These are phyloP conservation scores for Tipula helvola DNA, from an alignment of 2,888 invertebrate species.

Conservation along the genomic window DNA sequence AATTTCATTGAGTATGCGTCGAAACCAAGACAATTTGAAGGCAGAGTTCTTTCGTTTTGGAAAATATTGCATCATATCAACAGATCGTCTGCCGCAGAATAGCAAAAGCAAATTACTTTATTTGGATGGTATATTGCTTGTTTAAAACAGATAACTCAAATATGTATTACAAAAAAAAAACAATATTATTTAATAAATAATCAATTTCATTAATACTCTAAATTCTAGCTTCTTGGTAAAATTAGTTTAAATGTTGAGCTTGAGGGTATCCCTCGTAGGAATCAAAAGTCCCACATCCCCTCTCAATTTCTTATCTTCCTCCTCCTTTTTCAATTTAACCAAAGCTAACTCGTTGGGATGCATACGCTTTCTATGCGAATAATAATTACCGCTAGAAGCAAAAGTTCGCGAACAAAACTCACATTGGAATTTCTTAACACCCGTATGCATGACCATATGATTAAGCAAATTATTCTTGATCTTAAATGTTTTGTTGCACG, in stretches of 20 bases:
- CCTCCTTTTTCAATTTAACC: conserved; percentile 16
- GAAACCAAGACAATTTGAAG: too few relatives aligned
- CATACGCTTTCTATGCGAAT: conserved; percentile 21
- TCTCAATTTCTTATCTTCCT: conserved; percentile 12
- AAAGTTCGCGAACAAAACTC: conserved; percentile 20
- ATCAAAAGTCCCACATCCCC: not conserved
- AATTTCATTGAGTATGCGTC: too few relatives aligned
- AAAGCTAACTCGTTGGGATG: conserved; percentile 18
- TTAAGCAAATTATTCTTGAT: conserved; percentile 18
- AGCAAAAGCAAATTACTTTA: too few relatives aligned
- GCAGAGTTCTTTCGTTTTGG: too few relatives aligned
- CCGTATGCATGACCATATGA: conserved; percentile 21
- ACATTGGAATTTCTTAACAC: conserved; percentile 18
- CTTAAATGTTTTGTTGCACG: conserved; percentile 18
- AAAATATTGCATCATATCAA: too few relatives aligned
- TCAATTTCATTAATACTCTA: not conserved
- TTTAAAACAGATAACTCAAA: too few relatives aligned
- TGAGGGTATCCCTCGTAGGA: not conserved
- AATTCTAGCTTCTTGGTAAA: not conserved
- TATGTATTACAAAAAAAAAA: not conserved
- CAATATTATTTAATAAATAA: not conserved
- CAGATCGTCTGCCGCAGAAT: too few relatives aligned
- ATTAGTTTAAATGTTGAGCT: not conserved
- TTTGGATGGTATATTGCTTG: too few relatives aligned
- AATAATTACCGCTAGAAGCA: conserved; percentile 20